These are phyloP conservation scores for Orthonychiurus folsomi DNA, from an alignment of 2,888 invertebrate species.

Conservation along the genomic window DNA sequence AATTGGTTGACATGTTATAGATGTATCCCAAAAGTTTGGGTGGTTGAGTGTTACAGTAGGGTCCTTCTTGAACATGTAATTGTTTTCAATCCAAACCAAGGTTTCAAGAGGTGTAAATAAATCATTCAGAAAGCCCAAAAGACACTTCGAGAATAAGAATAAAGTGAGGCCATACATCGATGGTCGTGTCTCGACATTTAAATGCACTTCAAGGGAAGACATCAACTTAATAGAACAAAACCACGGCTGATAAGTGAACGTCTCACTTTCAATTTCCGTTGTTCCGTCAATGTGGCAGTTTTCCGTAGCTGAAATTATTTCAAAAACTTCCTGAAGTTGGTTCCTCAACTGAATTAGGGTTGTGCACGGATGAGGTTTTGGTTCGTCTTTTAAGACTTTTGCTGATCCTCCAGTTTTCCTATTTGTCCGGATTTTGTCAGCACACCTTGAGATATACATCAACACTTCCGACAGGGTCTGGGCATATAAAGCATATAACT, in stretches of 20 bases:
- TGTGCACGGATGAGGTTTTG: neutral
- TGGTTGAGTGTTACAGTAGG: neutral
- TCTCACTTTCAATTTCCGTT: neutral
- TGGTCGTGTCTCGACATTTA: conserved; percentile 17
- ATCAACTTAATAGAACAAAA: conserved; percentile 21
- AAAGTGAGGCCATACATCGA: conserved; percentile 19
- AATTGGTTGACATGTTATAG: neutral
- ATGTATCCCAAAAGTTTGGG: neutral
- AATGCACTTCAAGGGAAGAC: conserved; percentile 21
- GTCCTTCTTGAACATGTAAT: neutral
- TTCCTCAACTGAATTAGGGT: neutral
- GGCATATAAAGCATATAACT: neutral
- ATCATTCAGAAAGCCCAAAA: conserved; percentile 26
- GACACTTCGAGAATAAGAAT: conserved; percentile 22
- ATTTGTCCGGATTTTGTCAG: neutral
- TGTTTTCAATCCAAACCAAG: conserved; percentile 19
- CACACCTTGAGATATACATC: neutral
- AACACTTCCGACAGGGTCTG: neutral
- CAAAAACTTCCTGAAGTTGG: neutral
- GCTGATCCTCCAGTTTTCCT: neutral
- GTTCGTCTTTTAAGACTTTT: no score
- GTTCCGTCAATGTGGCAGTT: neutral
- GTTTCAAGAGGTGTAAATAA: conserved; percentile 20
- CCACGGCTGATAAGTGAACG: conserved; percentile 15
- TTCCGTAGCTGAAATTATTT: neutral